Evolutionary conservation across 2,888 invertebrate genomes (phyloP).

Genomic region (Philopedon plagiatum): DNA sequence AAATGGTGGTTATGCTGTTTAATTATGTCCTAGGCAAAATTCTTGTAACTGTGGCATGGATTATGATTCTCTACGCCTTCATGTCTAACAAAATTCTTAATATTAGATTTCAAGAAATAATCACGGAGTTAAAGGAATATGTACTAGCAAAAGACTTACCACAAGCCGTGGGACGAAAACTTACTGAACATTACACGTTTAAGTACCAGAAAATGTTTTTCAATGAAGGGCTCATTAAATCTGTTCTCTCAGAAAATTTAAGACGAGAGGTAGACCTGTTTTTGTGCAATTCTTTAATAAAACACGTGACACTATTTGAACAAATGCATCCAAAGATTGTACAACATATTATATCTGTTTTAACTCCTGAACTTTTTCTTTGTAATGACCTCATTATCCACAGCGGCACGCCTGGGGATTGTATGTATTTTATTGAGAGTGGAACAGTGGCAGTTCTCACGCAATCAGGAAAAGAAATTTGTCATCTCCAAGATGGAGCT

Average conservation of each 20-base stretch:
- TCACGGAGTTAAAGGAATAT: constrained; percentile 67
- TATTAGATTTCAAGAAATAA: constrained; percentile 66
- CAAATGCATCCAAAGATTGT: constrained; percentile 70
- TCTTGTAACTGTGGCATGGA: constrained; percentile 46
- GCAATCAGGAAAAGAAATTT: constrained; percentile 72
- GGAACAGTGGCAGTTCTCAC: constrained; percentile 76
- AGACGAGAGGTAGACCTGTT: constrained; percentile 71
- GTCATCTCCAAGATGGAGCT: no score
- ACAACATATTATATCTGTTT: constrained; percentile 71
- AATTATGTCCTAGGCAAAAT: constrained; percentile 52
- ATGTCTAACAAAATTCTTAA: constrained; percentile 60
- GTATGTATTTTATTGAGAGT: no score
- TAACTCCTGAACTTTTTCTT: constrained; percentile 74
- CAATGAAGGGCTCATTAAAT: constrained; percentile 63
- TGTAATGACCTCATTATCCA: constrained; percentile 75
- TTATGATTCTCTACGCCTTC: constrained; percentile 44
- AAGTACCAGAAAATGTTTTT: constrained; percentile 67
- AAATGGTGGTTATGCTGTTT: constrained; percentile 41
- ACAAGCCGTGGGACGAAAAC: constrained; percentile 61
- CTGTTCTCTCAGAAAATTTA: constrained; percentile 60
- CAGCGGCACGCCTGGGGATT: constrained; percentile 73
- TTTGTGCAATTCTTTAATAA: constrained; percentile 72
- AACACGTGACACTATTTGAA: constrained; percentile 72
- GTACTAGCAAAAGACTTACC: constrained; percentile 66
- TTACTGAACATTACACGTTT: constrained; percentile 65